These are phyloP conservation scores for Formica selysi DNA, from an alignment of 1,140 invertebrate species.

Conservation along the genomic window DNA sequence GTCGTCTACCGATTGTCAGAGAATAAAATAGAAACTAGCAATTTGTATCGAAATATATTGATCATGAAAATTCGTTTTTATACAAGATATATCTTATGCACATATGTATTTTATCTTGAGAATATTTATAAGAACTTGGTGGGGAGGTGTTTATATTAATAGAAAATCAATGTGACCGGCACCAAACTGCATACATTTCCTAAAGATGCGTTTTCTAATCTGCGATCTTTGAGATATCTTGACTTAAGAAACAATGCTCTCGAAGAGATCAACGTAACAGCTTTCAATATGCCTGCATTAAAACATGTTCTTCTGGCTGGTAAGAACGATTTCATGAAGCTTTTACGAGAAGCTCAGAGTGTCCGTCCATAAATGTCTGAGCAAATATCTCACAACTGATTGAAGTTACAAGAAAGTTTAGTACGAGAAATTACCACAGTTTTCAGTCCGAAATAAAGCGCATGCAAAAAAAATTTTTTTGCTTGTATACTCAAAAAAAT, in stretches of 20 bases:
- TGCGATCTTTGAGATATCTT: conserved; percentile 79
- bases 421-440: too few relatives aligned
- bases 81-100: neutral
- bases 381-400: too few relatives aligned
- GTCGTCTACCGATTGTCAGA: neutral
- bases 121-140: conserved; percentile 16
- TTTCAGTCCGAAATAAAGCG: too few relatives aligned
- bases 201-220: conserved; percentile 80
- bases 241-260: conserved; percentile 87
- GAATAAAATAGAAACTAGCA: neutral
- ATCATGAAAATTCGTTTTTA: conserved; percentile 29
- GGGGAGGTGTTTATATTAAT: conserved; percentile 35
- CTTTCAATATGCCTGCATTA: conserved; percentile 80
- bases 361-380: too few relatives aligned
- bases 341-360: neutral
- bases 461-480: too few relatives aligned
- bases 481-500: too few relatives aligned
- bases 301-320: conserved; percentile 82
- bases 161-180: conserved; percentile 84
- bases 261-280: conserved; percentile 79
- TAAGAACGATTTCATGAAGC: conserved; percentile 24
- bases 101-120: neutral
- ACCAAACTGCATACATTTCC: conserved; percentile 83
- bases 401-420: too few relatives aligned
- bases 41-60: neutral